Percentiles rank a stretch among this genome's conserved stretches.
phyloP scores from a whole-genome alignment of 2,113 vertebrate species.

The Cariama cristata region DNA sequence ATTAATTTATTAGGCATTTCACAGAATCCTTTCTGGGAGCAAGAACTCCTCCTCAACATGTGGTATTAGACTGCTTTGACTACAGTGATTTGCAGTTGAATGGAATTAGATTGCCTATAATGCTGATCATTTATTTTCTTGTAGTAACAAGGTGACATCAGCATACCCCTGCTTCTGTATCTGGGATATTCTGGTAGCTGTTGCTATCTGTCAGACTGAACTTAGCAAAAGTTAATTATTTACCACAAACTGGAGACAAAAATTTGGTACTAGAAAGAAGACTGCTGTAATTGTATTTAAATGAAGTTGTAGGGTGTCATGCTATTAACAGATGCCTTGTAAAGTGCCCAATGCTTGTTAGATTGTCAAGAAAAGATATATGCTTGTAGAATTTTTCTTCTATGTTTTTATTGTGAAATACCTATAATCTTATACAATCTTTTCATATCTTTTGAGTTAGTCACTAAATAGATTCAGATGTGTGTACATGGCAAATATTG shows the following conservation, averaged over 20 bases:
- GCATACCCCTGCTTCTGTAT: fast-evolving
- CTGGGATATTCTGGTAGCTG: background rate
- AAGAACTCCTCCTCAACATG: background rate
- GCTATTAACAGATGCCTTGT: background rate
- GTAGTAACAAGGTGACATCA: background rate
- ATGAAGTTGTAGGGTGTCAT: background rate
- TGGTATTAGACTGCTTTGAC: background rate
- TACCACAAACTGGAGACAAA: background rate
- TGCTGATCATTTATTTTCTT: background rate
- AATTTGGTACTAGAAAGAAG: background rate
- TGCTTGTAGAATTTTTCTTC: background rate
- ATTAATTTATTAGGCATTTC: conserved; percentile 15
- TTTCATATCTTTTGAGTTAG: background rate
- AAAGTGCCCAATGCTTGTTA: background rate
- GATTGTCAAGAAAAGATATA: background rate
- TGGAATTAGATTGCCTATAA: background rate
- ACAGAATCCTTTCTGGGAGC: conserved; percentile 1
- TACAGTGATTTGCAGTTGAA: background rate
- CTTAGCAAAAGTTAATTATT: background rate
- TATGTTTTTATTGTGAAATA: background rate
- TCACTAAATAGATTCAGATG: background rate
- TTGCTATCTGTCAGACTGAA: background rate
- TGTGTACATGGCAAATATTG: fast-evolving
- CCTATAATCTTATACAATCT: background rate
- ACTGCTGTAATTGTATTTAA: background rate